Evolutionary conservation across 2,113 vertebrate genomes (phyloP), one percentile per base, ranked within the genome.

Genomic region (Saiga tatarica): DNA sequence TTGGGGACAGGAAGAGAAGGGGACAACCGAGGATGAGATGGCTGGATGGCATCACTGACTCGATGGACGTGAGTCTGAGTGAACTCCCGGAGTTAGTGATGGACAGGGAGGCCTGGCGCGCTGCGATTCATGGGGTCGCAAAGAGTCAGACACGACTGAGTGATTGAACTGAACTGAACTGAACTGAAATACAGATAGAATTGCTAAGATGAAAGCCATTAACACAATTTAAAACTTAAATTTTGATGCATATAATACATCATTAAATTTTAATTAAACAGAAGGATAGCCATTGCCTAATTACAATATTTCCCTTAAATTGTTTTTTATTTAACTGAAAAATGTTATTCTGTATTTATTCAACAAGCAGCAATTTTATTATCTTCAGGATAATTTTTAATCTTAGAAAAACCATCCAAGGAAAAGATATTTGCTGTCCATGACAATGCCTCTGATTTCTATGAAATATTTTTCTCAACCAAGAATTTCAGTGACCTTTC

Each of bases 401-500:
- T 87, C 53, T 82, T 89, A 91, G 79, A 19, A 86, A 94, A 76
- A 13, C 3, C n/a, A 95, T 64, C 39, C 12, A 94, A 81, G 83
- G 47, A 91, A 92, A 25, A 81, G 62, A 45, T 52, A 86, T 59
- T 83, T 87, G 45, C 30, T 90, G 52, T 62, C 26, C 50, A 71
- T 64, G 26, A 79, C 10, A 50, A 14, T 57, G 8, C 17, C 14
- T 87, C 60, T 81, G 17, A 62, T 86, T 94, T 95, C 15, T 53
- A 74, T 50, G 15, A 94, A 94, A 86, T 91, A 4, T 81, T 86
- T 94, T 97, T 81, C 21, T 87, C 26, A 57, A n/a, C 17, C 6
- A 86, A 91, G 57, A 92, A 78, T 89, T 97, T 62, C 33, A 86
- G 47, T 94, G 89, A 87, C 25, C 9, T 94, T 92, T 97, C n/a